Base-by-base conservation (phyloP, 2,113 vertebrate species). In the Phyllostomus discolor region DNA sequence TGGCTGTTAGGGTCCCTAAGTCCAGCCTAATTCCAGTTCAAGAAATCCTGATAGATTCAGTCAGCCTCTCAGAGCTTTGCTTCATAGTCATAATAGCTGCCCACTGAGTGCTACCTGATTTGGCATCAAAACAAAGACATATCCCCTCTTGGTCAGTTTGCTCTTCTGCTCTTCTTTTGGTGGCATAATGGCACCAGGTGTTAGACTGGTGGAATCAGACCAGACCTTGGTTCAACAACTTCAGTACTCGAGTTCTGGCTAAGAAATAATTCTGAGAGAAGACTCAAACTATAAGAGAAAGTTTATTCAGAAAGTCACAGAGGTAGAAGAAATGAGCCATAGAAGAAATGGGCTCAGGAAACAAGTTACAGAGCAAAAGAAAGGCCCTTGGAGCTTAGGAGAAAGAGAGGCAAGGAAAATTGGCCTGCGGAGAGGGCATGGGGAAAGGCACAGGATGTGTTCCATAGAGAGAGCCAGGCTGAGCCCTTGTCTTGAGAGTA, bases 131-230 rank as follows among this genome's bases (percentile, higher is more conserved):
- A 31, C 46, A 38, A 31, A 54, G 10, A 67, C n/a, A 4, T 10
- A 1, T 24, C 17, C 5, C 1, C 31, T 31, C 48, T 31, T 2
- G 16, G 26, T 41, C 31, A 1, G 1, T 19, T 35, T 46, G 17
- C 50, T 15, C 15, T 76, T 59, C 67, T 67, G 69, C 28, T 70
- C 26, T 24, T 33, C n/a, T 66, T 31, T 31, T 66, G 62, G 62
- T 15, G 62, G 31, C 26, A 33, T 28, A 15, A 66, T 33, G 31
- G 28, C 62, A 66, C 31, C 62, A 15, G 62, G 62, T 64, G 11
- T 31, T 12, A 64, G 62, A 64, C 62, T 33, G 26, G 28, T 31
- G 62, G 28, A 66, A 11, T 66, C 62, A 66, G 62, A 24, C 20
- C 54, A 57, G 54, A 57, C 54, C 20, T 22, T 62, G 59, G 59